phyloP scores from a whole-genome alignment of 2,888 invertebrate species.

The Serripes groenlandicus region DNA sequence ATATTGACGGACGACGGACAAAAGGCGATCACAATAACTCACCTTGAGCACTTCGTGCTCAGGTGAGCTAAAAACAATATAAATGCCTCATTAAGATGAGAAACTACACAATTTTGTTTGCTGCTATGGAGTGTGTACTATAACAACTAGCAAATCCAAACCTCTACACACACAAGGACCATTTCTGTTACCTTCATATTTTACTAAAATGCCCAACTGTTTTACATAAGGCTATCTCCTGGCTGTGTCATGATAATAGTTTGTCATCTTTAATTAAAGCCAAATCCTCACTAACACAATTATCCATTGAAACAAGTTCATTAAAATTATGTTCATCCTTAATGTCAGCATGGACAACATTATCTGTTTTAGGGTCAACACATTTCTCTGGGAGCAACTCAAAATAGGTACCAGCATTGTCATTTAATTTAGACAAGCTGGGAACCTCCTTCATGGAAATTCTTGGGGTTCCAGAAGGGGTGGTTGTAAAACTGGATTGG shows the following conservation, averaged over 20 bases:
- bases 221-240: too few species aligned
- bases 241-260: background rate
- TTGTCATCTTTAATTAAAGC: conserved; percentile 6
- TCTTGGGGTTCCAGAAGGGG: background rate
- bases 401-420: conserved; percentile 4
- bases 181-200: too few species aligned
- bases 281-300: background rate
- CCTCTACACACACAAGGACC: too few species aligned
- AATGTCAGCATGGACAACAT: background rate
- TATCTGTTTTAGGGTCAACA: background rate
- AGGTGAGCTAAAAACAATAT: too few species aligned
- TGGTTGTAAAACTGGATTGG: background rate
- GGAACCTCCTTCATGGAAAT: conserved; percentile 6
- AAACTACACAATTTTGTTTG: too few species aligned
- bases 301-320: background rate
- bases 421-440: background rate
- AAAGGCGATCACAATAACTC: too few species aligned
- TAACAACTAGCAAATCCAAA: too few species aligned
- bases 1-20: too few species aligned
- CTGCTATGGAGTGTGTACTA: too few species aligned
- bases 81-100: too few species aligned
- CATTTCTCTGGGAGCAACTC: background rate
- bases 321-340: background rate
- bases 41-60: too few species aligned
- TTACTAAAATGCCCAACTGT: too few species aligned